Evolutionary conservation across 2,797 vertebrate species (phyloP).

Genomic region (Galaxias olidus): DNA sequence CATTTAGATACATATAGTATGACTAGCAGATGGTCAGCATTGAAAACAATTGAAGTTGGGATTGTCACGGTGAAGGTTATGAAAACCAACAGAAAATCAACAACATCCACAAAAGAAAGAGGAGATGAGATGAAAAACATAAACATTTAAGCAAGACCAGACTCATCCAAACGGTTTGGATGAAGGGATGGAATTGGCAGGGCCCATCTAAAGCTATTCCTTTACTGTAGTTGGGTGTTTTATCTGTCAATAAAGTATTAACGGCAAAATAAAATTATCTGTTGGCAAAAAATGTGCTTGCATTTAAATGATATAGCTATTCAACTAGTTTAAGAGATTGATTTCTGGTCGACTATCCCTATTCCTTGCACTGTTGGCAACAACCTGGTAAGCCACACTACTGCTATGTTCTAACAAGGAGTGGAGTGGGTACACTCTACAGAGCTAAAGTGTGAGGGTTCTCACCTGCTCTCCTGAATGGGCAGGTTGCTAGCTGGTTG

Average conservation of each 20-base stretch:
- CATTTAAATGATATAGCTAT: neutral
- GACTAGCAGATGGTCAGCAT: conserved; percentile 17
- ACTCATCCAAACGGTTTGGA: conserved; percentile 54
- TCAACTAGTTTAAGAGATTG: neutral
- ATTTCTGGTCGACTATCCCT: conserved; percentile 10
- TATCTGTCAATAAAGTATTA: neutral
- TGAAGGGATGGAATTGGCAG: conserved; percentile 37
- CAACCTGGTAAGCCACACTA: conserved; percentile 27
- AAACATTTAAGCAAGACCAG: conserved; percentile 48
- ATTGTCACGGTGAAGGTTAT: neutral
- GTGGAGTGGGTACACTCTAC: conserved; percentile 37
- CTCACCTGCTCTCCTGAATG: conserved; percentile 92
- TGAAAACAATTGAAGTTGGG: conserved; percentile 9
- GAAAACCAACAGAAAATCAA: conserved; percentile 20
- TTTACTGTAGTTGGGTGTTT: neutral
- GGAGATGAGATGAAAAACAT: conserved; percentile 58
- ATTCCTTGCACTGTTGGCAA: conserved; percentile 4
- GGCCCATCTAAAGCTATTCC: conserved; percentile 2
- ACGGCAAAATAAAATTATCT: neutral
- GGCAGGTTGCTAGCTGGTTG: conserved; percentile 84
- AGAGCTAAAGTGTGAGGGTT: conserved; percentile 55
- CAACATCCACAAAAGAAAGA: conserved; percentile 48
- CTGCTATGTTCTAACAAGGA: conserved; percentile 21
- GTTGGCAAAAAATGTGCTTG: neutral
- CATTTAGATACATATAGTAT: neutral